Conservation (phyloP, 2,797 vertebrate genomes). For the Trachops cirrhosus region DNA sequence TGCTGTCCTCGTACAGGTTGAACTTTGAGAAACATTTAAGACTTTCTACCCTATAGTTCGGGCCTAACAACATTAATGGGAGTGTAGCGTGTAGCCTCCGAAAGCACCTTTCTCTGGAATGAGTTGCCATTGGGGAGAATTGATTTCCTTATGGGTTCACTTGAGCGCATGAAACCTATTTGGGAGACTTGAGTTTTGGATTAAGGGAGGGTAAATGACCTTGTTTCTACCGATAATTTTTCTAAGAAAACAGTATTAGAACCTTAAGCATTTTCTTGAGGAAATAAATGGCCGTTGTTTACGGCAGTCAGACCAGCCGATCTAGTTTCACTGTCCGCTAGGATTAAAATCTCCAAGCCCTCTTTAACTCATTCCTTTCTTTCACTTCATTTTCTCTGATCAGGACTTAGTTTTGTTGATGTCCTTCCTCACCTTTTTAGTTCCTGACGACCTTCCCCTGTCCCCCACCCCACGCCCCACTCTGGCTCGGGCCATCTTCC, state of each 20-base stretch:
- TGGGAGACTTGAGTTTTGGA: background rate
- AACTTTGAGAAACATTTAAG: background rate
- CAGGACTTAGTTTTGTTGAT: background rate
- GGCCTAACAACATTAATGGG: background rate
- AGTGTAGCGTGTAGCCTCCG: background rate
- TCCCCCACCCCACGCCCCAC: fast-evolving
- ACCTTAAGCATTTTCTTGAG: background rate
- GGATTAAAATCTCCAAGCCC: background rate
- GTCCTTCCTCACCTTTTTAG: background rate
- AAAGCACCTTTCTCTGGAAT: background rate
- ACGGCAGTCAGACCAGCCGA: background rate
- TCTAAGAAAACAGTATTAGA: background rate
- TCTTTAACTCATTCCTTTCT: background rate
- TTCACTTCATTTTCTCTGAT: background rate
- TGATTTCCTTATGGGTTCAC: background rate
- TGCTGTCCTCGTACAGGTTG: background rate
- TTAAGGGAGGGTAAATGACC: background rate
- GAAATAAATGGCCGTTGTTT: background rate
- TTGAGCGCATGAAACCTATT: background rate
- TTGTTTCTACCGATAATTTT: constrained; percentile 24
- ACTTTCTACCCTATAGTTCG: background rate
- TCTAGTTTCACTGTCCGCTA: background rate
- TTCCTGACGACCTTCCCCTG: background rate
- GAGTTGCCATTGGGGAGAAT: background rate
- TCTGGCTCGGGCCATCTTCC: background rate